Base-by-base conservation (phyloP, 2,797 vertebrate species). In the Chelidonichthys spinosus region DNA sequence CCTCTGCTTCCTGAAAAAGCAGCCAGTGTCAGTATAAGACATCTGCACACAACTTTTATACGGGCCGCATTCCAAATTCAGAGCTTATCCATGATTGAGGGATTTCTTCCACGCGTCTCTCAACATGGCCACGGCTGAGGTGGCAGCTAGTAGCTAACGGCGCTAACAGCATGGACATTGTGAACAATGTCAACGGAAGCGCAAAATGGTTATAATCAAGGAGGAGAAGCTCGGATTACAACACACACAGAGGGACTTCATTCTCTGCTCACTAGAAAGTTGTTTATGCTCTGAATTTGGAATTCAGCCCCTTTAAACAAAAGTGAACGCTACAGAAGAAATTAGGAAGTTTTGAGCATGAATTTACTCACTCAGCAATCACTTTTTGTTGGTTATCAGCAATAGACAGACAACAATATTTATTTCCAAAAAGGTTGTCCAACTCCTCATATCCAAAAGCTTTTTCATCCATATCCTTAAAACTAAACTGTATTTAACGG, bases 361-460 rank as follows among this genome's bases (percentile, higher is more conserved):
- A 61, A 67, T 65, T 55, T 59, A 14, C 25, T 62, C 49, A 6
- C 40, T 44, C 39, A 32, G 40, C 11, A 56, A 42, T 25, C 40
- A 52, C 13, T 78, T 78, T 72, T 32, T 46, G 50, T 76, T 47
- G 69, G 73, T 73, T 66, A 42, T 32, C 66, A 18, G 25, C 50
- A 39, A 42, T 33, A 2, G 44, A 44, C 11, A 44, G 63, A 69
- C 52, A 37, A 8, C 39, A 46, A 52, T 11, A 52, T 44, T 68
- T 60, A 47, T 39, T 39, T 74, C 35, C 18, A 25, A 35, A 42
- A 61, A n/a, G 53, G 18, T 52, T 33, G 5, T 42, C 7, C 49
- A 67, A 37, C 15, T 43, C 11, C 40, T 47, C 6, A 44, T 47
- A 10, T 72, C 10, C 8, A 10, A 3, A 3, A 2, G 0, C 15